Percentiles rank a stretch among this genome's conserved stretches.
Conservation (phyloP, 2,888 invertebrate species). For the Drosophila paranaensis region DNA sequence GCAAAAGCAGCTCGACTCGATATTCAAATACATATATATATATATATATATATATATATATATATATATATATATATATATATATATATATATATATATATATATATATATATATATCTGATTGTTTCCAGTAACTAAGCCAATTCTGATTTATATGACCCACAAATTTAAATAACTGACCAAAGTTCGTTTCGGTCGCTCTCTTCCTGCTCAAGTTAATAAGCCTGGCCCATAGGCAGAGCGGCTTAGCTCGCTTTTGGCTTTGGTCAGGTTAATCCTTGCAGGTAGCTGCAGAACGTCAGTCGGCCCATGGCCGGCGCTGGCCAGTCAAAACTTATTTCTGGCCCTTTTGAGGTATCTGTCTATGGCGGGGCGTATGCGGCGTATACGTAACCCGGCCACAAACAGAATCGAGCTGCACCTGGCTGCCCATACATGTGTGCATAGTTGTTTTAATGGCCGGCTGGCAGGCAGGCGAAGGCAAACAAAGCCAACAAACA, state of each 20-base stretch:
- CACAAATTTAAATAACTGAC: conserved; percentile 3
- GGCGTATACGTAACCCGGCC: conserved; percentile 54
- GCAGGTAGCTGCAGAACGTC: too few relatives aligned
- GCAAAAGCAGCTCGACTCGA: neutral
- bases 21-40: too few relatives aligned
- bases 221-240: conserved; percentile 39
- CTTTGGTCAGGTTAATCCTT: conserved; percentile 10
- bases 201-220: conserved; percentile 37
- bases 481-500: conserved; percentile 64
- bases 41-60: neutral
- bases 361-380: conserved; percentile 20
- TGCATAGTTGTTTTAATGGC: conserved; percentile 48
- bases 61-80: neutral
- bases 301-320: too few relatives aligned
- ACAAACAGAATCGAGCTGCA: conserved; percentile 44
- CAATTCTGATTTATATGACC: conserved; percentile 4
- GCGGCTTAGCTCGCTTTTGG: conserved; percentile 52
- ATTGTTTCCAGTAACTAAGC: neutral
- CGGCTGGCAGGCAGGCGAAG: conserved; percentile 8
- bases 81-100: neutral
- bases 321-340: conserved; percentile 25
- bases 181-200: neutral
- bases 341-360: conserved; percentile 43
- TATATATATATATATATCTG: neutral
- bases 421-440: conserved; percentile 31